A percentile compares a stretch with the other conserved stretches of the same genome.
Conservation (phyloP, 2,113 vertebrate genomes). For the Ammodytes marinus region DNA sequence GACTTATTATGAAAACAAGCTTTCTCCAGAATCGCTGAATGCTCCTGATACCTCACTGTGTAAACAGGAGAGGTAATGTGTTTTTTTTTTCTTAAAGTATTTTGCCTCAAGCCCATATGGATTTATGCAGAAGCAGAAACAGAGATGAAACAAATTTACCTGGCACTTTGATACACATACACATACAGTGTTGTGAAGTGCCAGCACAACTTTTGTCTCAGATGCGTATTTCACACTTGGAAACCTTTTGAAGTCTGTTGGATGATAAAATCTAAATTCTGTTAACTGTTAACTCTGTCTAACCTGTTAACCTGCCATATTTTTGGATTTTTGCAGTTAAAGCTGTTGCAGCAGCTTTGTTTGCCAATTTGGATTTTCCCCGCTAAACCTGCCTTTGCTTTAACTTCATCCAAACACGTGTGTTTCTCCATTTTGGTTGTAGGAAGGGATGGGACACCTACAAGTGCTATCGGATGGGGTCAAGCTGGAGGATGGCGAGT, state of each 20-base stretch:
- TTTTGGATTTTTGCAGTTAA: constrained; percentile 1
- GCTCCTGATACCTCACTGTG: constrained; percentile 33
- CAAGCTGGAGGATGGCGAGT: constrained; percentile 95
- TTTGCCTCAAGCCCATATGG: constrained; percentile 60
- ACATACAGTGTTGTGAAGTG: background rate
- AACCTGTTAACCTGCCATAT: background rate
- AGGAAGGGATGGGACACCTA: constrained; percentile 96
- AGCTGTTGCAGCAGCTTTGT: background rate
- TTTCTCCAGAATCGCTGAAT: background rate
- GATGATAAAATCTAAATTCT: constrained; percentile 11
- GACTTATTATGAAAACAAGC: too few relatives aligned
- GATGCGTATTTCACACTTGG: background rate
- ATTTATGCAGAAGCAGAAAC: constrained; percentile 56
- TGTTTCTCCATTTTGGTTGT: constrained; percentile 31
- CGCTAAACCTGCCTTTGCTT: background rate
- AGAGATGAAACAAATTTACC: constrained; percentile 2
- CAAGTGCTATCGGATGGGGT: constrained; percentile 91
- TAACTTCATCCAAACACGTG: background rate
- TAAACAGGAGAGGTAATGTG: constrained; percentile 29
- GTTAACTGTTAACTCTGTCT: too few relatives aligned
- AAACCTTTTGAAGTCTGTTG: background rate
- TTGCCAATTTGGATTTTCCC: background rate
- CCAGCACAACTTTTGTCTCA: background rate
- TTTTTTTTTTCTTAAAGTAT: constrained; percentile 38
- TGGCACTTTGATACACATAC: background rate